Percentiles rank a stretch among this genome's conserved stretches.
Conservation (phyloP, 2,888 invertebrate genomes). For the Dioctria rufipes region DNA sequence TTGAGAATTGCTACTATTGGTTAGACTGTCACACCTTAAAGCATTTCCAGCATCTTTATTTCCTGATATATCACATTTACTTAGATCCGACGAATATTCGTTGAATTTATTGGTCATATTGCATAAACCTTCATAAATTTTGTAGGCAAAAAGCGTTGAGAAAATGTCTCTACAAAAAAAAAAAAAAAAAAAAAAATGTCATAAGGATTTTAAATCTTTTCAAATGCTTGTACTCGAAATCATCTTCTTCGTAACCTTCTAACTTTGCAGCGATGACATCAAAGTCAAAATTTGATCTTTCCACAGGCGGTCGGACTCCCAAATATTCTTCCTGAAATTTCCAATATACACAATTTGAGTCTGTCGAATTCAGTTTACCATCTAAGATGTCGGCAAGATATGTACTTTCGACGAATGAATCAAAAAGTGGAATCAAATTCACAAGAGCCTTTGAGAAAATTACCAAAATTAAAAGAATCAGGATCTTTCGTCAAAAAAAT, state of each 20-base stretch:
- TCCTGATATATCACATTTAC: slow-evolving; percentile 84
- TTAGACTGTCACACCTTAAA: slow-evolving; percentile 72
- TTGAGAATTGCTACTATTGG: background rate
- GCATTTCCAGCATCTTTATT: slow-evolving; percentile 84
- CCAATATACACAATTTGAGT: slow-evolving; percentile 47
- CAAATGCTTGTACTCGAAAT: slow-evolving; percentile 15
- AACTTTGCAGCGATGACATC: slow-evolving; percentile 25
- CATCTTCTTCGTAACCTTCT: background rate
- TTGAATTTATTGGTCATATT: background rate
- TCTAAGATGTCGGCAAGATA: slow-evolving; percentile 13
- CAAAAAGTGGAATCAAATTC: slow-evolving; percentile 11
- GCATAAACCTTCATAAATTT: slow-evolving; percentile 27
- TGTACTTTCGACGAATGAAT: slow-evolving; percentile 29
- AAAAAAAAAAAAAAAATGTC: background rate
- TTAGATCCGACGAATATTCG: background rate
- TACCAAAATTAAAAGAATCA: too few species aligned
- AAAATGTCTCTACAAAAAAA: slow-evolving; percentile 20
- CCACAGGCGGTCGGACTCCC: slow-evolving; percentile 19
- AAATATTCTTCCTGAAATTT: slow-evolving; percentile 12
- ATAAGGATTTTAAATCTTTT: background rate
- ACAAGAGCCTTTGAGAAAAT: slow-evolving; percentile 15
- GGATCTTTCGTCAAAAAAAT: too few species aligned
- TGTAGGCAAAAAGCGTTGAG: background rate
- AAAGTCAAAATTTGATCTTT: slow-evolving; percentile 1
- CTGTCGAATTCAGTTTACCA: background rate